phyloP scores from a whole-genome alignment of 92 coral and sea anemone genomes.

The Anthopleura xanthogrammica region DNA sequence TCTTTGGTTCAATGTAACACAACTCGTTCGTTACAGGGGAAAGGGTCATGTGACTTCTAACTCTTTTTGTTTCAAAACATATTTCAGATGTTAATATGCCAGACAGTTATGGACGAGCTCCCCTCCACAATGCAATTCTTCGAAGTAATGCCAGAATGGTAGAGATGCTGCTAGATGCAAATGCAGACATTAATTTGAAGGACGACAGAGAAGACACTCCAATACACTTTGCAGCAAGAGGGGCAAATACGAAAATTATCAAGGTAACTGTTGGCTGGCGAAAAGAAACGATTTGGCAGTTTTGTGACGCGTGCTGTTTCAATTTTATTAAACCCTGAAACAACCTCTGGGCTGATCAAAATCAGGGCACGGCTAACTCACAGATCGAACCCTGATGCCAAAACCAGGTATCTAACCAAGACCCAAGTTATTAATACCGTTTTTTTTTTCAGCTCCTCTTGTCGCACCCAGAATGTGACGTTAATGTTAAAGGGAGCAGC shows the following conservation, averaged over 20 bases:
- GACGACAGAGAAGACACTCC: constrained; percentile 41
- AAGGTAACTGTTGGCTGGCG: constrained; percentile 4
- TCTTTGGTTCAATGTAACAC: too few species aligned
- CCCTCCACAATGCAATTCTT: constrained; percentile 34
- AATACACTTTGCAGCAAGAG: constrained; percentile 23
- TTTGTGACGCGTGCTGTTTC: too few species aligned
- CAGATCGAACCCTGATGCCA: too few species aligned
- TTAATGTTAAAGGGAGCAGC: constrained; percentile 41
- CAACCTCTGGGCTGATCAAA: too few species aligned
- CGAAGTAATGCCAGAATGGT: constrained; percentile 22
- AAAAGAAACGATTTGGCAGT: too few species aligned
- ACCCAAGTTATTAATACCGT: too few species aligned
- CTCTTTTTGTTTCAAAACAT: too few species aligned
- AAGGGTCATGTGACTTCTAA: too few species aligned
- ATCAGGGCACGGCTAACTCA: too few species aligned
- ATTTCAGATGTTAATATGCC: constrained; percentile 14
- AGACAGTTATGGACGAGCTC: constrained; percentile 30
- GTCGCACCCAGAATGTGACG: constrained; percentile 19
- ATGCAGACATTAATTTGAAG: constrained; percentile 22
- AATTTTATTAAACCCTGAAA: too few species aligned
- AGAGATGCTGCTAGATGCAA: constrained; percentile 13
- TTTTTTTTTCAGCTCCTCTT: constrained; percentile 26
- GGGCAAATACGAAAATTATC: constrained; percentile 7
- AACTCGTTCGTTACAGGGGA: too few species aligned
- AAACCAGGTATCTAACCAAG: too few species aligned